Evolutionary conservation across 2,113 vertebrate species (phyloP).

Genomic region (Melanotaenia duboulayi): DNA sequence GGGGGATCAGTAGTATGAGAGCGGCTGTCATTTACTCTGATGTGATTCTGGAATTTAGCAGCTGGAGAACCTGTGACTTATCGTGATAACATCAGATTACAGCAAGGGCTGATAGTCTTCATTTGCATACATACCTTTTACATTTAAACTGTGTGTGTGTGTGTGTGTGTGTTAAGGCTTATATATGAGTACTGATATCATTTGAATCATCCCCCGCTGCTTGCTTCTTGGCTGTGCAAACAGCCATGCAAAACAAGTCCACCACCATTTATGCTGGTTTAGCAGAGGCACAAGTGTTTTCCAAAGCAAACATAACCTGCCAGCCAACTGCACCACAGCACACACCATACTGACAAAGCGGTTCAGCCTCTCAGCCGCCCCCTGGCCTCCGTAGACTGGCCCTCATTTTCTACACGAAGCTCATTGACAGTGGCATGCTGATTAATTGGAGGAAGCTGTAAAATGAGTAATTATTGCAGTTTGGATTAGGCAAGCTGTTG

Average conservation of each 20-base stretch:
- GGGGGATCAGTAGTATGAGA: slow-evolving; percentile 1
- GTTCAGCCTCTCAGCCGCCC: slow-evolving; percentile 38
- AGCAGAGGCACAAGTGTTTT: slow-evolving; percentile 31
- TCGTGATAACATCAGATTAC: slow-evolving; percentile 23
- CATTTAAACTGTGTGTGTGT: slow-evolving; percentile 7
- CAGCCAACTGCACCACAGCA: slow-evolving; percentile 37
- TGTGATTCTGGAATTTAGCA: slow-evolving; percentile 4
- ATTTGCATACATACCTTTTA: slow-evolving; percentile 26
- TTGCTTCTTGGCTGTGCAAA: slow-evolving; percentile 44
- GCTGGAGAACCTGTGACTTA: slow-evolving; percentile 32
- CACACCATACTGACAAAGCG: slow-evolving; percentile 23
- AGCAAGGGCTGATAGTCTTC: background rate
- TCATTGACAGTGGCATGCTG: slow-evolving; percentile 58
- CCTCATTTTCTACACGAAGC: slow-evolving; percentile 50
- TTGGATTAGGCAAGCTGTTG: slow-evolving; percentile 60
- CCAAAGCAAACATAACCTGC: slow-evolving; percentile 55
- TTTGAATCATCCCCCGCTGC: slow-evolving; percentile 16
- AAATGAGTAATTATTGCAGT: slow-evolving; percentile 70
- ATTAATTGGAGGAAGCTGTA: slow-evolving; percentile 67
- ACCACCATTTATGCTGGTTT: slow-evolving; percentile 48
- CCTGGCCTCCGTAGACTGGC: slow-evolving; percentile 37
- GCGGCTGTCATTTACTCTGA: slow-evolving; percentile 21
- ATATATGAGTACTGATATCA: slow-evolving; percentile 20
- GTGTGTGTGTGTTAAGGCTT: slow-evolving; percentile 10
- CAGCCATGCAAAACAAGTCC: slow-evolving; percentile 27